phyloP scores from a whole-genome alignment of 1,140 invertebrate species.

The Pteromalus puparum region DNA sequence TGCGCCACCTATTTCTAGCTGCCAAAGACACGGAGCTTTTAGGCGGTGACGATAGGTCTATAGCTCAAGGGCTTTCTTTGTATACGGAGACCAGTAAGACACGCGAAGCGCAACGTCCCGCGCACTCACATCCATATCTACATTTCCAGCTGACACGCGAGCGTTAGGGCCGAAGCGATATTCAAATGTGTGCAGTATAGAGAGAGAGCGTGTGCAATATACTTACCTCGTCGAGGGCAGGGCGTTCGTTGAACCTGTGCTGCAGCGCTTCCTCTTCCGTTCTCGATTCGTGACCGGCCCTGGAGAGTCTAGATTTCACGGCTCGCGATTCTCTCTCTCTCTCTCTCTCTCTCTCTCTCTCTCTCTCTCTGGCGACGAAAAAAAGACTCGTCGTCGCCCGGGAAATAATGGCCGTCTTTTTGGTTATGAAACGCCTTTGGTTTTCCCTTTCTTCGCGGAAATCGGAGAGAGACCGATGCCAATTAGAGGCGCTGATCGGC shows the following conservation, averaged over 20 bases:
- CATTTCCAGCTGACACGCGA: not conserved
- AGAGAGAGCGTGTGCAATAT: not conserved
- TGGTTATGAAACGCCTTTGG: not conserved
- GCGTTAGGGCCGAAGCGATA: not conserved
- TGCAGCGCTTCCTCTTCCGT: constrained; percentile 43
- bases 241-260: constrained; percentile 43
- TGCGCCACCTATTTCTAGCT: too few relatives aligned
- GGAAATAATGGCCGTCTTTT: not conserved
- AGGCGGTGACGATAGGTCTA: too few relatives aligned
- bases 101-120: too few relatives aligned
- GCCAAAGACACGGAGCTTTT: too few relatives aligned
- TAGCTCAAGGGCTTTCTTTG: too few relatives aligned
- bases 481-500: not conserved
- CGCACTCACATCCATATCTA: too few relatives aligned
- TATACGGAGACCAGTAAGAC: too few relatives aligned
- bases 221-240: not conserved
- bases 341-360: not conserved
- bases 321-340: not conserved
- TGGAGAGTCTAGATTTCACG: not conserved
- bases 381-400: not conserved
- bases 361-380: not conserved
- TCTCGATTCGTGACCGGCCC: constrained; percentile 41
- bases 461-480: not conserved
- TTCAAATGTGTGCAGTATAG: constrained; percentile 13
- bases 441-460: constrained; percentile 1